Base-by-base conservation (phyloP, 2,113 vertebrate genomes). In the Dipodomys merriami region DNA sequence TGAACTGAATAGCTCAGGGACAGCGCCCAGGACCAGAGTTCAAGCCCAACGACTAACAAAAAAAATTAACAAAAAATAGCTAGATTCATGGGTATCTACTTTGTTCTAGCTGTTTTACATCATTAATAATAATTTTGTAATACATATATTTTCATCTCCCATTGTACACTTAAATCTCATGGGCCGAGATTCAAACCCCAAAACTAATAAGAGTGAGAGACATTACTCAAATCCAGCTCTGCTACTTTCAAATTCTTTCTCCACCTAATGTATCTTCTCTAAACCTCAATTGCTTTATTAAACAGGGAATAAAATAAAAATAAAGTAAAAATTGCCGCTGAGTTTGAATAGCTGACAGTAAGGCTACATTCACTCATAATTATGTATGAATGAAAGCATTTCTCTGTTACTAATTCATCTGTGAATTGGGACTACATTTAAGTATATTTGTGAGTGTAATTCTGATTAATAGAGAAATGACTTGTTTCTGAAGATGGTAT, bases 21-120 rank as follows among this genome's bases (percentile, higher is more conserved):
- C 39, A 39, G 39, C 39, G 39, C 39, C 5, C 39, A 39, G 39
- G 39, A 5, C 39, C 39, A 39, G 39, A 39, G 39, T 39, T 39
- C 39, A 39, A 39, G 39, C 39, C 39, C 39, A 39, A 39, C 5
- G 39, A 39, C 39, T 39, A 39, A 39, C 39, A 39, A 39, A 3
- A 39, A 39, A 39, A 39, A 39, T 39, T 39, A 39, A 39, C 39
- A 83, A 68, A 44, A 95, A 82, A 85, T 72, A 94, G 62, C 82
- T 94, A 67, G 86, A 83, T 93, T 96, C 71, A 64, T 68, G 65
- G 49, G 11, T 64, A 44, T 92, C 86, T 73, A 30, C 60, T 86
- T 11, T 94, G 30, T 76, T 87, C 73, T 33, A 71, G 64, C 16
- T 67, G 44, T 76, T 96, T 93, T 91, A 27, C 80, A 94, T 91